Conservation (phyloP, 2,113 vertebrate species). For the Trachemys scripta region DNA sequence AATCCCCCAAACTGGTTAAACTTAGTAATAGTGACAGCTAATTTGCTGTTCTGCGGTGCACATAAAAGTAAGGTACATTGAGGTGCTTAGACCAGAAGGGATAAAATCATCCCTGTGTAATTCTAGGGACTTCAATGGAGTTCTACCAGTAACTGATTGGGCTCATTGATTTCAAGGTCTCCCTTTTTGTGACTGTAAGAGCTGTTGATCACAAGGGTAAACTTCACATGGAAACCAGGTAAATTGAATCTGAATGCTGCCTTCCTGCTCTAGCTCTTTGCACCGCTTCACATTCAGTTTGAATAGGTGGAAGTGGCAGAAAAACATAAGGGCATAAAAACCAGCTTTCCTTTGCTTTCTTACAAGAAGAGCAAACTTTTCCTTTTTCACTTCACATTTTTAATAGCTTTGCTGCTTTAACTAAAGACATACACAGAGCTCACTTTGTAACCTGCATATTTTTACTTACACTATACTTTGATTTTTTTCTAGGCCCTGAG, state of each 20-base stretch:
- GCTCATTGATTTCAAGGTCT: conserved; percentile 46
- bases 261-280: not conserved
- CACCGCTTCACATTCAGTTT: conserved; percentile 9
- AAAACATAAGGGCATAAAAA: conserved; percentile 4
- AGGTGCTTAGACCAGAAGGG: conserved; percentile 38
- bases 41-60: conserved; percentile 29
- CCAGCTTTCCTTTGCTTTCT: not conserved
- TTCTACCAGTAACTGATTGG: conserved; percentile 36
- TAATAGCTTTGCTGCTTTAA: not conserved
- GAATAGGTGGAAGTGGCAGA: not conserved
- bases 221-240: not conserved
- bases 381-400: not conserved
- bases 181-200: not conserved
- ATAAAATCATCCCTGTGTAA: conserved; percentile 21
- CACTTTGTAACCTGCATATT: not conserved
- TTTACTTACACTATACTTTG: not conserved
- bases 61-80: conserved; percentile 19
- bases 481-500: not conserved
- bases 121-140: conserved; percentile 36
- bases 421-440: not conserved
- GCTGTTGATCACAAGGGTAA: conserved; percentile 38
- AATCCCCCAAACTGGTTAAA: conserved; percentile 44
- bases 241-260: not conserved
- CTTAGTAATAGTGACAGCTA: conserved; percentile 35
- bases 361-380: conserved; percentile 13